phyloP scores from a whole-genome alignment of 2,888 invertebrate genomes.

The Platynereis dumerilii region DNA sequence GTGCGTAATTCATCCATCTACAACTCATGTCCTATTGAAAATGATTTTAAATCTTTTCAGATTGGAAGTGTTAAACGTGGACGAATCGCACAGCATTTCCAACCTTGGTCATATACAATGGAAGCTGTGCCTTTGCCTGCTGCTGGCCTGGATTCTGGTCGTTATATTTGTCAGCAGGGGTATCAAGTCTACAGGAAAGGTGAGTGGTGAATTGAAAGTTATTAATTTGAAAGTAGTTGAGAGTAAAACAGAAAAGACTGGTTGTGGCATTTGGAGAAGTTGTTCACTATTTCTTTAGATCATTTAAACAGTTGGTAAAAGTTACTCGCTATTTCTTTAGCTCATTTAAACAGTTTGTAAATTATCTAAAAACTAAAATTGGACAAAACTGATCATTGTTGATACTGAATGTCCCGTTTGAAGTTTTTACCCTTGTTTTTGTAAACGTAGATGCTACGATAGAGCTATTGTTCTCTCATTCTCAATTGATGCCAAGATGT shows the following conservation, averaged over 20 bases:
- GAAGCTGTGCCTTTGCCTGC: constrained; percentile 38
- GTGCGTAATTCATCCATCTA: too few relatives aligned
- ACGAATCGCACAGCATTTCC: constrained; percentile 25
- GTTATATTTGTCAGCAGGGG: constrained; percentile 39
- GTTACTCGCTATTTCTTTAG: neutral
- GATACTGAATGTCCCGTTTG: too few relatives aligned
- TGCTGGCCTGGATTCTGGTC: constrained; percentile 39
- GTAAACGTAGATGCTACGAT: too few relatives aligned
- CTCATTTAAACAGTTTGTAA: too few relatives aligned
- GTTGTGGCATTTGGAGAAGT: too few relatives aligned
- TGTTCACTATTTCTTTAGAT: too few relatives aligned
- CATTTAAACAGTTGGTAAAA: neutral
- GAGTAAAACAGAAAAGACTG: neutral
- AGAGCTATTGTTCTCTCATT: too few relatives aligned
- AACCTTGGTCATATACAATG: constrained; percentile 37
- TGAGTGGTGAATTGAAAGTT: constrained; percentile 6
- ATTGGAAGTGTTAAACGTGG: constrained; percentile 17
- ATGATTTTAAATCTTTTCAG: constrained; percentile 5
- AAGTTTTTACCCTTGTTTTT: too few relatives aligned
- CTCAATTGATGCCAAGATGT: too few relatives aligned
- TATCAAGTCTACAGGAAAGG: constrained; percentile 41
- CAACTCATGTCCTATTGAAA: too few relatives aligned
- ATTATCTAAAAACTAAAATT: too few relatives aligned
- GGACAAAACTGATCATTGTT: too few relatives aligned
- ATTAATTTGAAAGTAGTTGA: neutral